A percentile compares a stretch with the other conserved stretches of the same genome.
phyloP scores from a whole-genome alignment of 2,888 invertebrate species.

The Aphodius sticticus region DNA sequence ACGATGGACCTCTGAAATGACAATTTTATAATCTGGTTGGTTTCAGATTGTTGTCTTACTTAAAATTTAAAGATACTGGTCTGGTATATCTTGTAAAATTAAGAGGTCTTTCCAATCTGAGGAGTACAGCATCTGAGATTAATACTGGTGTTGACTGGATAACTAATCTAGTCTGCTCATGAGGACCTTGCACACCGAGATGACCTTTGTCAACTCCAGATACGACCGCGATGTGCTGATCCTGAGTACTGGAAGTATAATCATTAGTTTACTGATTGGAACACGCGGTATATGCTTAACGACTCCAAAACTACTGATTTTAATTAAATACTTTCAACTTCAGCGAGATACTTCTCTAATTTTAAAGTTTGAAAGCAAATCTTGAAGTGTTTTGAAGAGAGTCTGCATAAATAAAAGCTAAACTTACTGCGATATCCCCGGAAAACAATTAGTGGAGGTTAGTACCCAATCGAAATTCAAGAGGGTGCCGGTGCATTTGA shows the following conservation, averaged over 20 bases:
- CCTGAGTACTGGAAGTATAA: constrained; percentile 60
- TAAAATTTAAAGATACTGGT: constrained; percentile 62
- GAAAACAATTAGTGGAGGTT: constrained; percentile 62
- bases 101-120: constrained; percentile 69
- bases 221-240: constrained; percentile 69
- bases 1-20: constrained; percentile 23
- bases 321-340: no score
- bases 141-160: constrained; percentile 67
- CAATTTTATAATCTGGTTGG: constrained; percentile 45
- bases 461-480: constrained; percentile 74
- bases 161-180: constrained; percentile 74
- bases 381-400: neutral
- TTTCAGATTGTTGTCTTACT: constrained; percentile 53
- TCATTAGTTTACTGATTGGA: constrained; percentile 6
- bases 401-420: constrained; percentile 21
- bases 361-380: neutral
- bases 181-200: constrained; percentile 67
- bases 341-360: no score
- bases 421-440: constrained; percentile 58
- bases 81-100: constrained; percentile 70
- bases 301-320: no score
- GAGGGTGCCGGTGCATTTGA: constrained; percentile 74
- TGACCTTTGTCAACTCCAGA: constrained; percentile 74
- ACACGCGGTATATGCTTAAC: no score
- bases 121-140: constrained; percentile 67